Percentiles rank a stretch among this genome's conserved stretches.
phyloP scores from a whole-genome alignment of 2,113 vertebrate genomes.

The Crotalus tigris region DNA sequence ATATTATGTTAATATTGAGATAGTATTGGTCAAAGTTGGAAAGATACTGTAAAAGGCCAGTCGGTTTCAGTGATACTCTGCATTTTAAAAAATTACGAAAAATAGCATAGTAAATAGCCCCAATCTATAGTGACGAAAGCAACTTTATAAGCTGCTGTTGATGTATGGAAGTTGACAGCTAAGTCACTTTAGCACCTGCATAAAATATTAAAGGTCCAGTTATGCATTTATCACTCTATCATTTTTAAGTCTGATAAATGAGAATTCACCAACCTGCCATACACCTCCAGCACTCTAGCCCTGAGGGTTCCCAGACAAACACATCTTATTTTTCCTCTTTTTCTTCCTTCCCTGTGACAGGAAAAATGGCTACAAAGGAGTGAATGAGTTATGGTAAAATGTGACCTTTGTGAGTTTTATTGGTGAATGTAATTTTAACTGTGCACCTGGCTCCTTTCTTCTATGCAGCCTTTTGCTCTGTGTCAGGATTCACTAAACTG shows the following conservation, averaged over 20 bases:
- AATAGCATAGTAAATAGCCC: constrained; percentile 75
- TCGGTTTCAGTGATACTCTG: constrained; percentile 60
- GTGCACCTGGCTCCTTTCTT: constrained; percentile 76
- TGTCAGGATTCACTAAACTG: constrained; percentile 69
- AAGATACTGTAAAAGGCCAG: constrained; percentile 15
- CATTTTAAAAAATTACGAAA: constrained; percentile 59
- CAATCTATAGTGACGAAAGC: constrained; percentile 75
- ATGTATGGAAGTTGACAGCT: constrained; percentile 80
- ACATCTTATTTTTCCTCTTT: constrained; percentile 74
- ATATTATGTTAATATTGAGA: not conserved
- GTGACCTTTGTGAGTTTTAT: constrained; percentile 77
- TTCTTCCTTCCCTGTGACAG: constrained; percentile 59
- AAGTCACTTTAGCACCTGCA: constrained; percentile 78
- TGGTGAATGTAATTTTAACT: constrained; percentile 91
- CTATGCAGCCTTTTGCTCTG: constrained; percentile 69
- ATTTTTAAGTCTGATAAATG: constrained; percentile 83
- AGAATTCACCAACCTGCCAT: constrained; percentile 78
- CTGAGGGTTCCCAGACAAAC: constrained; percentile 77
- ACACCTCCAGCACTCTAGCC: constrained; percentile 72
- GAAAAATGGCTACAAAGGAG: constrained; percentile 73
- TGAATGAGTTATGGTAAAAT: constrained; percentile 80
- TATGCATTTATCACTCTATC: constrained; percentile 84
- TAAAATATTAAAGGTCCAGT: constrained; percentile 83
- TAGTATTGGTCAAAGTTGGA: constrained; percentile 27
- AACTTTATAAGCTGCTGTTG: constrained; percentile 72